phyloP scores from a whole-genome alignment of 2,797 vertebrate species.

The Oreochromis grahami region DNA sequence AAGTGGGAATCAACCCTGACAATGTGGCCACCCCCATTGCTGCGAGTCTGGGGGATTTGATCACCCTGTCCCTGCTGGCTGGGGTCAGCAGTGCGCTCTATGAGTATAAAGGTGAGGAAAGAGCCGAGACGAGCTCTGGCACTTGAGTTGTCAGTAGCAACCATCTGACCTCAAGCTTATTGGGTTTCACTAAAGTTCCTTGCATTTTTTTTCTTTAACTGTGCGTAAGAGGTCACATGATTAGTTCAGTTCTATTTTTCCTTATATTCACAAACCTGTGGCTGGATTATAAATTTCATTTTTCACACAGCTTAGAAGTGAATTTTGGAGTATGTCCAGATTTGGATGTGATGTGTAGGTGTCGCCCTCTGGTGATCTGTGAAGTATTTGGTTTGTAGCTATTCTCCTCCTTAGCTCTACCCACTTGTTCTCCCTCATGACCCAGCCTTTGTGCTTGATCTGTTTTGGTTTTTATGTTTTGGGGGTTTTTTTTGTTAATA shows the following conservation, averaged over 20 bases:
- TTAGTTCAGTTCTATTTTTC: neutral
- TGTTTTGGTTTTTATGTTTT: neutral
- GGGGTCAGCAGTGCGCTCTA: constrained; percentile 86
- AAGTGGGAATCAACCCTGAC: constrained; percentile 92
- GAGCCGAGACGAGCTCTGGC: neutral
- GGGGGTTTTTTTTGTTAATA: neutral
- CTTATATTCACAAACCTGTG: neutral
- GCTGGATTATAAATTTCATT: neutral
- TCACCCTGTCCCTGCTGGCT: constrained; percentile 89
- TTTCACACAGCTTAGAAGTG: neutral
- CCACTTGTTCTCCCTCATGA: neutral
- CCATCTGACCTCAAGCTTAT: neutral
- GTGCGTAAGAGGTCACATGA: neutral
- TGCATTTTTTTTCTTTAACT: neutral
- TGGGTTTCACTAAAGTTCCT: neutral
- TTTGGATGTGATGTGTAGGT: neutral
- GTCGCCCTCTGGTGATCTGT: neutral
- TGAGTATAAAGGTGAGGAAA: constrained; percentile 78
- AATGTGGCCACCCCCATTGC: constrained; percentile 95
- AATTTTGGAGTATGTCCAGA: neutral
- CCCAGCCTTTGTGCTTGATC: neutral
- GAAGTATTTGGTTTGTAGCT: neutral
- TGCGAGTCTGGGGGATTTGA: constrained; percentile 92
- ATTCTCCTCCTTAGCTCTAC: neutral
- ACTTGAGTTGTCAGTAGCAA: neutral